Evolutionary conservation across 2,888 invertebrate genomes (phyloP).

Genomic region (Pelosia muscerda): DNA sequence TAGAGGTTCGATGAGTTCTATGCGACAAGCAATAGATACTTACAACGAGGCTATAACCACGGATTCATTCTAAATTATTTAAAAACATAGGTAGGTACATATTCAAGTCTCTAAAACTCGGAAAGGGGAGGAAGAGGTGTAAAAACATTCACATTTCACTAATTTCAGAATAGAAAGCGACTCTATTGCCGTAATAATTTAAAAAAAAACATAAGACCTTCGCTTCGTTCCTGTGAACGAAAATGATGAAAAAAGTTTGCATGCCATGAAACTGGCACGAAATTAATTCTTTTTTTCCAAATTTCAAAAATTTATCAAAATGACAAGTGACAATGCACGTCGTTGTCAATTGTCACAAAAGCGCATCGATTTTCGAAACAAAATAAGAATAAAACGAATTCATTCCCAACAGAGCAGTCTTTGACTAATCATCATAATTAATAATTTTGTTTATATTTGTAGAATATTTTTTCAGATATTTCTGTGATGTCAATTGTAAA

Average conservation of each 20-base stretch:
- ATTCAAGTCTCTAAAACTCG: no score
- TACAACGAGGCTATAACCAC: no score
- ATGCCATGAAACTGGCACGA: slow-evolving; percentile 37
- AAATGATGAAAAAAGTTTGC: slow-evolving; percentile 26
- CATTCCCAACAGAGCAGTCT: slow-evolving; percentile 62
- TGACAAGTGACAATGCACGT: slow-evolving; percentile 76
- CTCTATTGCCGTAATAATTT: no score
- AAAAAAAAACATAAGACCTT: not conserved
- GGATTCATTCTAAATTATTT: no score
- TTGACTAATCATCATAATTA: slow-evolving; percentile 53
- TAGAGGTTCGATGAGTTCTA: no score
- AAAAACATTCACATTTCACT: no score
- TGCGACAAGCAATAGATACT: no score
- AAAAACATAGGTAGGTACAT: no score
- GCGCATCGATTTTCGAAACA: slow-evolving; percentile 78
- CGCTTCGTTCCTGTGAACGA: no score
- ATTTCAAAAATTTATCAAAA: slow-evolving; percentile 75
- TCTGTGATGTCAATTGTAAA: slow-evolving; percentile 57
- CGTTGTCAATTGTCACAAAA: slow-evolving; percentile 81
- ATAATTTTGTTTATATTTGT: slow-evolving; percentile 43
- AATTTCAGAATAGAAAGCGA: no score
- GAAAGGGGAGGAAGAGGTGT: no score
- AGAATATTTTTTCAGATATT: slow-evolving; percentile 45
- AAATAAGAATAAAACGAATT: slow-evolving; percentile 58
- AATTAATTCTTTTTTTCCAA: slow-evolving; percentile 63